Conservation (phyloP, 2,888 invertebrate species). For the Dryomyza anilis region DNA sequence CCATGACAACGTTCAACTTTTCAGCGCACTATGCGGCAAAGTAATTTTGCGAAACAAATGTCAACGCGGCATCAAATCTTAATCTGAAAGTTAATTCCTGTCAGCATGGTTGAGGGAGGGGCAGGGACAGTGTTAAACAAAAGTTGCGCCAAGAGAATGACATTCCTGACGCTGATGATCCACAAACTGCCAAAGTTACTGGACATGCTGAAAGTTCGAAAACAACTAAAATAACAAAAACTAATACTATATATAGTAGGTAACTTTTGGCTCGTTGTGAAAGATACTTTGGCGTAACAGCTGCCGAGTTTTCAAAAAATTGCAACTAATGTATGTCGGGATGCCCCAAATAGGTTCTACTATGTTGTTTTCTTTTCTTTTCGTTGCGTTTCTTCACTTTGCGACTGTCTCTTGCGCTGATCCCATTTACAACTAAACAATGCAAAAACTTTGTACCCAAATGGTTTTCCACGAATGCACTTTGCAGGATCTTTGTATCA, state of each 20-base stretch:
- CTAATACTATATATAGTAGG: background rate
- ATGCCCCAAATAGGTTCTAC: background rate
- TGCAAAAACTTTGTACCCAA: conserved; percentile 16
- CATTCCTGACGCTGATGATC: conserved; percentile 17
- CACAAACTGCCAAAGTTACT: conserved; percentile 15
- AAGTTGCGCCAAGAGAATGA: background rate
- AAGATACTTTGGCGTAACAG: background rate
- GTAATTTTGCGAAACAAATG: background rate
- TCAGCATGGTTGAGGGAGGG: background rate
- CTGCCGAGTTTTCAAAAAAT: background rate
- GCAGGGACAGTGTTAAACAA: background rate
- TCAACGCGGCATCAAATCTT: conserved; percentile 16
- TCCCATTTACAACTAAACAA: conserved; percentile 21
- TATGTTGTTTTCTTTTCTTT: background rate
- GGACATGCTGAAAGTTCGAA: conserved; percentile 17
- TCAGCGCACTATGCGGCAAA: background rate
- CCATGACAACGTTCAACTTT: too few species aligned
- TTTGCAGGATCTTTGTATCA: conserved; percentile 6
- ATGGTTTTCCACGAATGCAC: conserved; percentile 6
- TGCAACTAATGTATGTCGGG: conserved; percentile 1
- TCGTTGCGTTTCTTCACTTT: background rate
- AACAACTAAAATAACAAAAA: background rate
- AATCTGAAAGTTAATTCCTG: conserved; percentile 9
- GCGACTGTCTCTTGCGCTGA: background rate
- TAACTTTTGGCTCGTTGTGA: background rate